Evolutionary conservation across 2,888 invertebrate species (phyloP), one percentile per base, ranked within the genome.

Genomic region (Clistopyga incitator): DNA sequence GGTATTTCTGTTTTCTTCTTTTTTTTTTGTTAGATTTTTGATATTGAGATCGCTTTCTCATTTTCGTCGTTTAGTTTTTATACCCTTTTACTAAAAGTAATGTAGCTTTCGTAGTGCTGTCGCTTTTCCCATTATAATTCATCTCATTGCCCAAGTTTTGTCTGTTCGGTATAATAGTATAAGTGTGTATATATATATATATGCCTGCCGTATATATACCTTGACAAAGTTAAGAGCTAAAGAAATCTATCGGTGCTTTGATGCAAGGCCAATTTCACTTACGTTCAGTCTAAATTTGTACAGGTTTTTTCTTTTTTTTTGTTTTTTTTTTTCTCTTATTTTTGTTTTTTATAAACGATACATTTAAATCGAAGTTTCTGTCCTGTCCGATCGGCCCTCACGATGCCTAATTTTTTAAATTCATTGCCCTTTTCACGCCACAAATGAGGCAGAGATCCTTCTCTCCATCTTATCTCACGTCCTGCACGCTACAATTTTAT

Each of bases 251-350:
- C 81, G 85, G 84, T 85, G 85, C 84, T 79, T 84, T 78, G 79
- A 80, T 82, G 74, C 79, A 84, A 85, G 84, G 85, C 85, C 86
- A 84, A 85, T 86, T 85, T 78, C 72, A 84, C 75, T 84, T 81
- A 82, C 78, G 84, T 78, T 86, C 86, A 86, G 84, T 86, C 85
- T 86, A 85, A 78, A 78, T 81, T 84, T 82, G 84, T 86, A 84
- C 83, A 84, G 72, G 67, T 81, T 82, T 80, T 64, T 74, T 38
- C 34, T 77, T 71, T 50, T 61, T 65, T 15, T 77, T 59, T 34
- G 61, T 74, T 75, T 65, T 42, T 52, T 29, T 71, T 77, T n/a
- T n/a, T n/a, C n/a, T n/a, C n/a, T n/a, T n/a, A n/a, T n/a, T n/a
- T n/a, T n/a, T n/a, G n/a, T 34, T 77, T 72, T 77, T 54, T 78